Percentiles rank a stretch among this genome's conserved stretches.
Evolutionary conservation across 2,888 invertebrate species (phyloP).

Genomic region (Idaea aversata): DNA sequence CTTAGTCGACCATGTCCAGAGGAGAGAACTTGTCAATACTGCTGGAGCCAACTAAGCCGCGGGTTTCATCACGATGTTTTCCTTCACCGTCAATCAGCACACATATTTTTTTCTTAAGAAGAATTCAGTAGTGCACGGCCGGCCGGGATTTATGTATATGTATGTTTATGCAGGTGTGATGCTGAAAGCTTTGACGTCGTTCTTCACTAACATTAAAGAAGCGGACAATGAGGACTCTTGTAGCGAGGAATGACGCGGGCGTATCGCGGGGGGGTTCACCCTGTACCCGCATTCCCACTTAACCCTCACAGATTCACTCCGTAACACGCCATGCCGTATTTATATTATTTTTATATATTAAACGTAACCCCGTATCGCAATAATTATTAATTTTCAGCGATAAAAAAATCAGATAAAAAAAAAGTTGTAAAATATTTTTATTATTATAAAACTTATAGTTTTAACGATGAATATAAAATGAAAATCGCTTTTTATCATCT

Average conservation of each 20-base stretch:
- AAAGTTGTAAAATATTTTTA: conserved; percentile 51
- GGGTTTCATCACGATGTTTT: no score
- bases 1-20: no score
- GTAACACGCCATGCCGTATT: conserved; percentile 36
- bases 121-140: no score
- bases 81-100: no score
- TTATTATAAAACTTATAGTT: conserved; percentile 8
- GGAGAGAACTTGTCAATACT: no score
- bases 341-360: conserved; percentile 67
- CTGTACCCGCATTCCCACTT: conserved; percentile 30
- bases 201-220: conserved; percentile 85
- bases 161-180: conserved; percentile 81
- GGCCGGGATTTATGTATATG: no score
- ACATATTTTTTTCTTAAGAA: no score
- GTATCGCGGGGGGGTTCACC: conserved; percentile 29
- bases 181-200: conserved; percentile 85
- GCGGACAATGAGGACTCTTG: conserved; percentile 82
- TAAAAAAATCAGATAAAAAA: conserved; percentile 16
- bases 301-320: conserved; percentile 31
- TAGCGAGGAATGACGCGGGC: conserved; percentile 72
- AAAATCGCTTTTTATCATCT: conserved; percentile 5
- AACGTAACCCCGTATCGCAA: conserved; percentile 31
- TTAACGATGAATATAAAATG: conserved; percentile 1
- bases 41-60: no score
- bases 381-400: background rate